These are phyloP conservation scores for Apeltes quadracus DNA, from an alignment of 2,113 vertebrate genomes.

Conservation along the genomic window DNA sequence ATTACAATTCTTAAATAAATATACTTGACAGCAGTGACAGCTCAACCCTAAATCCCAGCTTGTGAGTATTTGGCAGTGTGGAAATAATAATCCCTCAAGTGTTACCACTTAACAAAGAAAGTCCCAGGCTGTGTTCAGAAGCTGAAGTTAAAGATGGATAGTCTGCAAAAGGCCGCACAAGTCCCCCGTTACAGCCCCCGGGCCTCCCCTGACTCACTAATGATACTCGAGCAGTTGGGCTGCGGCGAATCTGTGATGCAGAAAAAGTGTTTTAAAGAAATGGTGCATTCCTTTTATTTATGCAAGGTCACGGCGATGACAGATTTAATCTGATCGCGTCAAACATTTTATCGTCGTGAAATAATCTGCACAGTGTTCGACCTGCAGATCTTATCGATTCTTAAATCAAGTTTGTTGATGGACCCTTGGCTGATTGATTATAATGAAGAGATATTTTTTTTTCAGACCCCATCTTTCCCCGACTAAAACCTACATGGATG, in stretches of 20 bases:
- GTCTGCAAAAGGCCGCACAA: conserved; percentile 44
- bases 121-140: conserved; percentile 41
- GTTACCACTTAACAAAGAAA: conserved; percentile 50
- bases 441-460: conserved; percentile 5
- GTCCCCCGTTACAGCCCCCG: conserved; percentile 47
- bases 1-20: conserved; percentile 1
- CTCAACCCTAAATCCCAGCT: conserved; percentile 17
- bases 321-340: background rate
- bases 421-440: background rate
- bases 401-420: background rate
- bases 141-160: conserved; percentile 55
- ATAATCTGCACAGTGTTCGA: conserved; percentile 1
- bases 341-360: background rate
- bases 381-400: conserved; percentile 13
- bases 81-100: conserved; percentile 49
- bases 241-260: background rate
- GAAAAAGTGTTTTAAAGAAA: conserved; percentile 4
- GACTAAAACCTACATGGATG: conserved; percentile 11
- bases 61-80: no score
- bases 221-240: conserved; percentile 13
- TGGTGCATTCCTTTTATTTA: background rate
- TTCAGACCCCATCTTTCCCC: background rate
- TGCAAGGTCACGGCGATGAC: background rate
- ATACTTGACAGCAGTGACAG: conserved; percentile 1
- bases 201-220: conserved; percentile 52